Evolutionary conservation across 1,140 invertebrate genomes (phyloP).

Genomic region (Drosophila leontia): DNA sequence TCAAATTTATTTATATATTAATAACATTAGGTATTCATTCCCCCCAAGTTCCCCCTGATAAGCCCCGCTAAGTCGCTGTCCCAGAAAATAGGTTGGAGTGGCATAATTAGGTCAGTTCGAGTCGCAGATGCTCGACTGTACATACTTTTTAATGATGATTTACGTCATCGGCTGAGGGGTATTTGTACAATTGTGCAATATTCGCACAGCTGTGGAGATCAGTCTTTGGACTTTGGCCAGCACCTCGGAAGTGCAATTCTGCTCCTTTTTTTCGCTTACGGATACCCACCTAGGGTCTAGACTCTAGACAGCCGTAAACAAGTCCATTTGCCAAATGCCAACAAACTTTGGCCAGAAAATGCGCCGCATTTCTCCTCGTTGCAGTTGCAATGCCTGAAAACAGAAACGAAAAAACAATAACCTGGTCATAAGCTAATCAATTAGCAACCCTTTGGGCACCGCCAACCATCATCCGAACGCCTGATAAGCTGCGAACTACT

Average conservation of each 20-base stretch:
- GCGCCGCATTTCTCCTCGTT: slow-evolving; percentile 24
- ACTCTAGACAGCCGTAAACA: slow-evolving; percentile 8
- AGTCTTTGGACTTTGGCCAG: slow-evolving; percentile 69
- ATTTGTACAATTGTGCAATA: slow-evolving; percentile 42
- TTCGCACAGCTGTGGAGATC: slow-evolving; percentile 21
- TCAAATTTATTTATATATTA: background rate
- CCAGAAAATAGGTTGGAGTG: slow-evolving; percentile 3
- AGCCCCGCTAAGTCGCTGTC: background rate
- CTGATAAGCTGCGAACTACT: slow-evolving; percentile 48
- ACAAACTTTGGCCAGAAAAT: slow-evolving; percentile 21
- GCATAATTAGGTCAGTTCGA: slow-evolving; percentile 23
- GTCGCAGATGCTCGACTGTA: slow-evolving; percentile 35
- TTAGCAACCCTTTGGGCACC: slow-evolving; percentile 47
- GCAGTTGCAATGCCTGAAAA: slow-evolving; percentile 43
- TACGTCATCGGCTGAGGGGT: slow-evolving; percentile 40
- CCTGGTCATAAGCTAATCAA: slow-evolving; percentile 65
- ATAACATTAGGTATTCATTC: background rate
- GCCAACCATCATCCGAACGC: slow-evolving; percentile 20
- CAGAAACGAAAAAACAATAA: background rate
- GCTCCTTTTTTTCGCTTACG: slow-evolving; percentile 16
- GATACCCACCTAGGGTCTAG: background rate
- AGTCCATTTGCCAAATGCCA: slow-evolving; percentile 5
- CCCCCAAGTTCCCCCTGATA: background rate
- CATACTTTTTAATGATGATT: slow-evolving; percentile 25
- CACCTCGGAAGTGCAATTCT: slow-evolving; percentile 31